These are phyloP conservation scores for Carposina sasakii DNA, from an alignment of 1,140 invertebrate species.

Conservation along the genomic window DNA sequence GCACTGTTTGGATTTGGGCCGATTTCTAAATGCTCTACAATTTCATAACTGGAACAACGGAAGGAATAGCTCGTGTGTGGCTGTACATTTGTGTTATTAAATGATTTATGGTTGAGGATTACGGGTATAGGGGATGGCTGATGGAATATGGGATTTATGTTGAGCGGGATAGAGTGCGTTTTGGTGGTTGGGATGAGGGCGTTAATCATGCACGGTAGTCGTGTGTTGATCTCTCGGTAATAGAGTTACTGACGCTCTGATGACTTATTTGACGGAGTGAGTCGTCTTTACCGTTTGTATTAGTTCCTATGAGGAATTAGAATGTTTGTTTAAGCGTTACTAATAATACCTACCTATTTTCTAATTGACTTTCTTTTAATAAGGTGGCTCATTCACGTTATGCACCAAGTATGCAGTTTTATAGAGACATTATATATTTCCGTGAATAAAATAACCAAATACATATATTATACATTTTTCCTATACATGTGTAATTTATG, in stretches of 20 bases:
- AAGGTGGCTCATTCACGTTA: too few species aligned
- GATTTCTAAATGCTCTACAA: too few species aligned
- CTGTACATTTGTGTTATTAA: constrained; percentile 70
- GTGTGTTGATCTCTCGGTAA: constrained; percentile 67
- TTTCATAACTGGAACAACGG: constrained; percentile 50
- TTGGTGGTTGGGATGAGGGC: constrained; percentile 21
- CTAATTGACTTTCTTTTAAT: too few species aligned
- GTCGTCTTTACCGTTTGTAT: constrained; percentile 43
- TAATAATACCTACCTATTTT: too few species aligned
- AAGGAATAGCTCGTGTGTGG: constrained; percentile 67
- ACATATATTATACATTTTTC: too few species aligned
- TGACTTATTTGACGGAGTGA: constrained; percentile 67
- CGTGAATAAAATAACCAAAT: too few species aligned
- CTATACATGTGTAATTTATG: too few species aligned
- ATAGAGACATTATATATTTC: too few species aligned
- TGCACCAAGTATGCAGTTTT: too few species aligned
- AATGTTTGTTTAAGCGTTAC: constrained; percentile 30
- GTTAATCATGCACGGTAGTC: constrained; percentile 64
- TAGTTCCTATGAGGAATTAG: constrained; percentile 34
- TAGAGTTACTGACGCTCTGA: constrained; percentile 68
- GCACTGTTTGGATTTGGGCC: too few species aligned
- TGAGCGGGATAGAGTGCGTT: constrained; percentile 29
- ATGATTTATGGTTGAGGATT: constrained; percentile 70
- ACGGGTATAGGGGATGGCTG: constrained; percentile 26
- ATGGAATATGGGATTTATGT: constrained; percentile 39